Evolutionary conservation across 30 jellyfish, hydroid and myxozoan genomes (phyloP), one percentile per base, ranked within the genome.

Genomic region (Mastigias papua): DNA sequence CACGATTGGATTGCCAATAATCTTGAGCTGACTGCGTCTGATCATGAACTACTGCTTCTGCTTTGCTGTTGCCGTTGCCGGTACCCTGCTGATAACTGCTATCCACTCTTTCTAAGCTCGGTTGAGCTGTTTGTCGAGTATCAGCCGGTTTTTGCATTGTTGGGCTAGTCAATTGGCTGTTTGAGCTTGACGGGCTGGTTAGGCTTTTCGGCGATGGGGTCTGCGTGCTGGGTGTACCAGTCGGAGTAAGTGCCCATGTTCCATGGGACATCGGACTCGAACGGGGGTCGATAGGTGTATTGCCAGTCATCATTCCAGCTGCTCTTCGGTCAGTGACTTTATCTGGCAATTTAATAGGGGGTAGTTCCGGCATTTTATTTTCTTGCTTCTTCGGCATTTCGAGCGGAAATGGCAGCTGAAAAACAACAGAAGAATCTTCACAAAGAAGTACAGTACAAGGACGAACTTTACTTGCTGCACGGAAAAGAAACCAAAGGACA

Each of bases 331-430:
- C 94, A 32, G 62, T 22, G 3, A 37, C 33, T n/a, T 86, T 86
- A 28, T 76, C 94, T 27, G 98, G 98, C 62, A 93, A 61, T 17
- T 65, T 80, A 22, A 93, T 88, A 0, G 91, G 97, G 25, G 98
- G 98, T 19, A 93, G 82, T 32, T 82, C 97, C 28, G 98, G 98
- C 98, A 88, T 83, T 63, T 72, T 81, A 34, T 79, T 89, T 27
- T 76, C 89, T 1, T 50, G 90, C 57, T 88, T 81, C 84, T 93
- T 93, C 84, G 86, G 21, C 77, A 89, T 13, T 75, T 93, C 98
- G 54, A 93, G 70, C 10, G 97, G 98, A 20, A 93, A 77, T 64
- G 96, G 96, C 22, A 87, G 75, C 96, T 87, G 74, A 60, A 87
- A 87, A 51, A 29, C 67, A 54, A 46, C n/a, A n/a, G n/a, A n/a